Percentiles rank a stretch among this genome's conserved stretches.
phyloP scores from a whole-genome alignment of 2,888 invertebrate genomes.

The Drosophila mettleri region DNA sequence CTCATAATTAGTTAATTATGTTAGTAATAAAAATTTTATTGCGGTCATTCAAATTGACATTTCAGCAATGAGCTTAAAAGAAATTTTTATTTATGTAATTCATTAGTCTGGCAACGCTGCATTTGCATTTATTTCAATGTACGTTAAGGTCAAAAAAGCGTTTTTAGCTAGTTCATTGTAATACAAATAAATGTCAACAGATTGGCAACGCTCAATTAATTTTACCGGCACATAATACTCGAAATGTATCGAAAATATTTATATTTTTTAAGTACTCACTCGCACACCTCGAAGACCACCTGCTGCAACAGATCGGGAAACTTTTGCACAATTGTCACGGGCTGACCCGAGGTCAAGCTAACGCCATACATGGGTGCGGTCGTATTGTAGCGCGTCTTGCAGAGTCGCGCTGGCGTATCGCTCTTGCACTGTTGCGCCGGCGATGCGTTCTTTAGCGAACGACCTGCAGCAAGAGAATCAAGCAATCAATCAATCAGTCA shows the following conservation, averaged over 20 bases:
- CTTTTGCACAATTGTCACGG: conserved; percentile 96
- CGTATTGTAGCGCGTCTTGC: conserved; percentile 95
- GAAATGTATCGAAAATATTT: not conserved
- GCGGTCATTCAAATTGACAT: not conserved
- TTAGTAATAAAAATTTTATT: too few relatives aligned
- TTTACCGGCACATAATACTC: not conserved
- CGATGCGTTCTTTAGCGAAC: conserved; percentile 82
- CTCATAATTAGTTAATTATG: too few relatives aligned
- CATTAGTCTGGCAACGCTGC: conserved; percentile 4
- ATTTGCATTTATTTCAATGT: not conserved
- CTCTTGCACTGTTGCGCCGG: conserved; percentile 84
- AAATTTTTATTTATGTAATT: not conserved
- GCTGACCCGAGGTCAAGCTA: conserved; percentile 95
- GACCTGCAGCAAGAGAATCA: conserved; percentile 73
- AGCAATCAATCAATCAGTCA: conserved; percentile 26
- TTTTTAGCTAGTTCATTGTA: not conserved
- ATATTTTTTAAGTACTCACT: conserved; percentile 87
- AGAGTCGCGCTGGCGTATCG: conserved; percentile 91
- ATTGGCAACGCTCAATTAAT: not conserved
- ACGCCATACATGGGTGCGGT: conserved; percentile 98
- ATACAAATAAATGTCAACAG: not conserved
- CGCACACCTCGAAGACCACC: conserved; percentile 96
- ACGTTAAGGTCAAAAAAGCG: not conserved
- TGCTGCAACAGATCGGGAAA: conserved; percentile 96
- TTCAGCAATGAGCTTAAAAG: not conserved